A percentile compares a stretch with the other conserved stretches of the same genome.
Conservation (phyloP, 2,113 vertebrate genomes). For the Tapirus terrestris region DNA sequence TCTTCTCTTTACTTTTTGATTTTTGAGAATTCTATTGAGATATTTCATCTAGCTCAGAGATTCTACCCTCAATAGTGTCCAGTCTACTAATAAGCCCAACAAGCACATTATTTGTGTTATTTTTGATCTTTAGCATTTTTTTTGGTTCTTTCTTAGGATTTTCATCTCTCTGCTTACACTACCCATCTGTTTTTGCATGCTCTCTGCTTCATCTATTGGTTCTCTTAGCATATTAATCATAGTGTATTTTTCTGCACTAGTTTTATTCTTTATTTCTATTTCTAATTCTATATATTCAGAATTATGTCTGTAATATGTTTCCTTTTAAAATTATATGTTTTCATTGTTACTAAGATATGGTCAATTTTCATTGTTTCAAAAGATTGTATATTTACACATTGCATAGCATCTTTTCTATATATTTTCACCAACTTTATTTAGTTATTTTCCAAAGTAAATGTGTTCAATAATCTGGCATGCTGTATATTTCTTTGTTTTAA, state of each 20-base stretch:
- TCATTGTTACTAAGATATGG: neutral
- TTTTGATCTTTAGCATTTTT: neutral
- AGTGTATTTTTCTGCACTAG: neutral
- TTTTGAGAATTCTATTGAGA: neutral
- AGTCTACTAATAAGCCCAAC: neutral
- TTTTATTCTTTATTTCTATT: neutral
- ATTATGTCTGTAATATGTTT: neutral
- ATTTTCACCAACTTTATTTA: neutral
- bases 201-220: neutral
- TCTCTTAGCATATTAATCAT: neutral
- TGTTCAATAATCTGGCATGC: neutral
- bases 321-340: neutral
- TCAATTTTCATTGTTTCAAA: neutral
- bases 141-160: neutral
- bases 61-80: neutral
- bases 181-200: neutral
- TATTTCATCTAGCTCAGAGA: neutral
- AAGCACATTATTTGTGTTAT: neutral
- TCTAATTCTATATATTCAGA: neutral
- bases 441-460: neutral
- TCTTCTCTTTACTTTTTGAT: neutral
- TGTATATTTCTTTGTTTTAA: neutral
- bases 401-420: neutral
- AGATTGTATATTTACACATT: neutral
- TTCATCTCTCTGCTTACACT: neutral